phyloP scores from a whole-genome alignment of 2,888 invertebrate species.

The Atethmia centrago region DNA sequence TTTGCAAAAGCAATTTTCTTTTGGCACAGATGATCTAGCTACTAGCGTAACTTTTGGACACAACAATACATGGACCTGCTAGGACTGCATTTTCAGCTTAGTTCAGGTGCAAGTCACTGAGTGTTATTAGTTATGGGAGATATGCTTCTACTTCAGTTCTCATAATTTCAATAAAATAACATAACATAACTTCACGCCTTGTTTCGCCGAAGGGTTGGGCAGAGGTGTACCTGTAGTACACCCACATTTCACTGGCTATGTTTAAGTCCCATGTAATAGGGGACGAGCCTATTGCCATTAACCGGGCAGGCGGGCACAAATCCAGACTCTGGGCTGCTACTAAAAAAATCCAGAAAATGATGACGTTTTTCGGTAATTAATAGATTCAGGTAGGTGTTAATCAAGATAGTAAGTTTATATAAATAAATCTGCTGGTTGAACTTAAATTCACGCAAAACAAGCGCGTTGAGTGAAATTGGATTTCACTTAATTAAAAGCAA shows the following conservation, averaged over 20 bases:
- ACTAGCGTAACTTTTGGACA: background rate
- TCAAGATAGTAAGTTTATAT: background rate
- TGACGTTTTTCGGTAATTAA: background rate
- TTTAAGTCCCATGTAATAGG: no score
- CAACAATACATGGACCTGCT: background rate
- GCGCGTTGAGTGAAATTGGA: slow-evolving; percentile 1
- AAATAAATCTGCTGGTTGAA: background rate
- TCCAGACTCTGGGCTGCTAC: no score
- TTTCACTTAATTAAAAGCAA: slow-evolving; percentile 21
- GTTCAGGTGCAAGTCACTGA: background rate
- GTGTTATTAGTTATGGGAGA: no score
- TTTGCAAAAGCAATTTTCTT: background rate
- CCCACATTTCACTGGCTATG: no score
- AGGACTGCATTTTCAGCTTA: background rate
- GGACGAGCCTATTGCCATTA: no score
- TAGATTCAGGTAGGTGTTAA: background rate
- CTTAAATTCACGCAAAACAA: slow-evolving; percentile 1
- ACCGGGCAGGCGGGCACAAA: no score
- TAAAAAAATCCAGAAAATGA: no score
- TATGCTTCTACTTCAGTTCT: no score
- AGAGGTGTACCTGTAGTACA: no score
- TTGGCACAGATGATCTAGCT: background rate
- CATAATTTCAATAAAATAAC: background rate
- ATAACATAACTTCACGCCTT: no score
- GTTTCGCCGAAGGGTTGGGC: no score